Evolutionary conservation across 2,888 invertebrate genomes (phyloP).

Genomic region (Pollenia labialis): DNA sequence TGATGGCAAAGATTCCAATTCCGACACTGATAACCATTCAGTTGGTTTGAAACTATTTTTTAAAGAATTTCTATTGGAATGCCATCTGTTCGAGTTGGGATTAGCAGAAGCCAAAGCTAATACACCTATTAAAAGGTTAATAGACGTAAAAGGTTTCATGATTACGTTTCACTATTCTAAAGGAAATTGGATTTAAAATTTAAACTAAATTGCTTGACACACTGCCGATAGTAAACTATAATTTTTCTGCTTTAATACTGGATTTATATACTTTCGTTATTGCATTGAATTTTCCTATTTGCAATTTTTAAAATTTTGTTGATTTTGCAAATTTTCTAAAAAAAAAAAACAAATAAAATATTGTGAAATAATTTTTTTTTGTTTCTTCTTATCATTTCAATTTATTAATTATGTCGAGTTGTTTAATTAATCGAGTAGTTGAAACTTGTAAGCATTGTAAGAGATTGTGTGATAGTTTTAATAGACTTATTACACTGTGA

Average conservation of each 20-base stretch:
- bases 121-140: constrained; percentile 78
- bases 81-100: constrained; percentile 52
- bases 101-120: constrained; percentile 75
- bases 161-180: constrained; percentile 10
- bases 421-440: no score
- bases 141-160: constrained; percentile 79
- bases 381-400: neutral
- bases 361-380: neutral
- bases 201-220: constrained; percentile 51
- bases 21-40: constrained; percentile 78
- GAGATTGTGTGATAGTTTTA: no score
- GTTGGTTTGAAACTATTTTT: constrained; percentile 76
- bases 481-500: no score
- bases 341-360: neutral
- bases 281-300: neutral
- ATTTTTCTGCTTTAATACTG: neutral
- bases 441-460: no score
- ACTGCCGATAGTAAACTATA: constrained; percentile 77
- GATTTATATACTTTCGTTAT: constrained; percentile 18
- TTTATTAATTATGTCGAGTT: no score
- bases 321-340: neutral
- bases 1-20: constrained; percentile 79
- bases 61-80: constrained; percentile 72
- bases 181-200: constrained; percentile 26
- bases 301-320: neutral